A percentile compares a stretch with the other conserved stretches of the same genome.
Evolutionary conservation across 2,888 invertebrate species (phyloP).

Genomic region (Bombylius major): DNA sequence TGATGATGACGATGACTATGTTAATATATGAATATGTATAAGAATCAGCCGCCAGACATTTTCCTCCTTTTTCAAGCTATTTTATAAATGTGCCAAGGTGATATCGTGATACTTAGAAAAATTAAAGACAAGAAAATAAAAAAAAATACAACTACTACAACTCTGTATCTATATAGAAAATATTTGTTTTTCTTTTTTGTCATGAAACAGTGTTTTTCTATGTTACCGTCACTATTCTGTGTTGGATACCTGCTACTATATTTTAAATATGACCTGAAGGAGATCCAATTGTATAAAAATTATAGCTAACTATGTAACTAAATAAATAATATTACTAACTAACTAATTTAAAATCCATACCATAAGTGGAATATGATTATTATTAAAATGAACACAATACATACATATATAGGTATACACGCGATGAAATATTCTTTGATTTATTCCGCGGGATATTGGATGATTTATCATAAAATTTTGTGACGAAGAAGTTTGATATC

Average conservation of each 20-base stretch:
- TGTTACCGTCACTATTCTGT: conserved; percentile 4
- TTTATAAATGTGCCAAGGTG: conserved; percentile 12
- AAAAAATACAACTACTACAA: background rate
- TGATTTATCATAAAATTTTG: conserved; percentile 8
- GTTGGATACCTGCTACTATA: conserved; percentile 3
- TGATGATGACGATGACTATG: background rate
- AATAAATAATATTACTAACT: background rate
- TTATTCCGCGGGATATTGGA: conserved; percentile 3
- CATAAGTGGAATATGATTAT: background rate
- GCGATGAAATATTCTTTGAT: background rate
- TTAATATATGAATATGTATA: background rate
- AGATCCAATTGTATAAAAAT: background rate
- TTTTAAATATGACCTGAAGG: background rate
- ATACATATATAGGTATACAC: too few species aligned
- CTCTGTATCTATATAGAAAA: background rate
- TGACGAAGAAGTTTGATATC: background rate
- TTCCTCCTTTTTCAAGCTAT: background rate
- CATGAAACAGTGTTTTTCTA: background rate
- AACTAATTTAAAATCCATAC: background rate
- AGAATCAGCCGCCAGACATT: conserved; percentile 1
- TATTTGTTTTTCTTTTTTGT: background rate
- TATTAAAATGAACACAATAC: too few species aligned
- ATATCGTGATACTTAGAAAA: background rate
- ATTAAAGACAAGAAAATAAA: too few species aligned
- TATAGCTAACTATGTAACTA: background rate